Evolutionary conservation across 2,113 vertebrate species (phyloP), one percentile per base, ranked within the genome.

Genomic region (Oreochromis aureus): DNA sequence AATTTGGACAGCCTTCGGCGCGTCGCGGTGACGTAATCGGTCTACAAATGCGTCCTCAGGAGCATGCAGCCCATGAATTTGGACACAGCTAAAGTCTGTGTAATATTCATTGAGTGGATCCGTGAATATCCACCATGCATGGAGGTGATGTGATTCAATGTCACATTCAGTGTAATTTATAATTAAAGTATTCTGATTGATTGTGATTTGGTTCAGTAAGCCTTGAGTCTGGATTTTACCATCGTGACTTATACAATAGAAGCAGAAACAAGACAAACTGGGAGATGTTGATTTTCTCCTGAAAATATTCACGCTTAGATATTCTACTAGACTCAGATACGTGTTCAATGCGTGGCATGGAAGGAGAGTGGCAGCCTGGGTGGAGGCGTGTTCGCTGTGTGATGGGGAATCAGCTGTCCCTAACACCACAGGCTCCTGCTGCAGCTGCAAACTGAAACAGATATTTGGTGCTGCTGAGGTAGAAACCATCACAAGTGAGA

Each of bases 231-330:
- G 56, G 58, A 59, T 59, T 59, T 71, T 71, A 44, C n/a, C 39
- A 71, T 71, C 3, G 12, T 44, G 36, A 44, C n/a, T 44, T 44
- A 44, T 44, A 12, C n/a, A 41, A 4, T 71, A 41, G 36, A 69
- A 69, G 0, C 3, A 0, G 39, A 44, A 71, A 71, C 3, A 41
- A 71, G 36, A 41, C n/a, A 41, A 71, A 71, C 2, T 46, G 3
- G n/a, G 39, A 73, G 39, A 73, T 5, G 13, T 16, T 2, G n/a
- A 71, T 71, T 22, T 71, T 71, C 66, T 44, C 66, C 41, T 10
- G 36, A 71, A 44, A 16, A 44, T 71, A 16, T 71, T 71, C 39
- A 16, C n/a, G 19, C 13, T 22, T 44, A 44, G 7, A 71, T 1
- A 46, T 73, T 46, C 1, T 46, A 2, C 39, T 18, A 27, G 69